Conservation (phyloP, 1,140 invertebrate genomes). For the Cecropterus lyciades region DNA sequence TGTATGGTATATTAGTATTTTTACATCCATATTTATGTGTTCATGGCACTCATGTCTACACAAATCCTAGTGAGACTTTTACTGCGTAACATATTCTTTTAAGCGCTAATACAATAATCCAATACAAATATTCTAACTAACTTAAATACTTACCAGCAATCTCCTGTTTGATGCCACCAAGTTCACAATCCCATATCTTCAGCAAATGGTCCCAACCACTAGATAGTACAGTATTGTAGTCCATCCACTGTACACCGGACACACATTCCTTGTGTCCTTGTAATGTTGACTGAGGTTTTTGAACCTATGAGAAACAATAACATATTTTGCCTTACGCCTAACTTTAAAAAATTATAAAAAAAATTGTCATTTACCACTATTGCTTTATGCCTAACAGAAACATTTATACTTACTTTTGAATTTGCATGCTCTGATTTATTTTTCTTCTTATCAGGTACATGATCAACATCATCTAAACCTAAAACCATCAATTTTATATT, state of each 20-base stretch:
- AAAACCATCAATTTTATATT: slow-evolving; percentile 28
- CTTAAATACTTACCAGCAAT: slow-evolving; percentile 85
- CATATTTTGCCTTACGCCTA: too few relatives aligned
- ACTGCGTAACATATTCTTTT: too few relatives aligned
- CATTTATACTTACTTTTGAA: slow-evolving; percentile 77
- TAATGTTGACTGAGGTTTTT: slow-evolving; percentile 94
- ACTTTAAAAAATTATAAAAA: too few relatives aligned
- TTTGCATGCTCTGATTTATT: slow-evolving; percentile 79
- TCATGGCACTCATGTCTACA: too few relatives aligned
- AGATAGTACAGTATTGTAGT: slow-evolving; percentile 90
- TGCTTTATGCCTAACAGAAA: too few relatives aligned
- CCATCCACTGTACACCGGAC: slow-evolving; percentile 93
- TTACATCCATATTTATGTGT: too few relatives aligned
- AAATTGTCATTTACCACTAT: too few relatives aligned
- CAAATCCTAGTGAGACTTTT: too few relatives aligned
- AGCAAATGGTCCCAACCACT: slow-evolving; percentile 98
- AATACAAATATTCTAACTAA: too few relatives aligned
- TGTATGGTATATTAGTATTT: too few relatives aligned
- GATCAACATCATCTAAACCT: slow-evolving; percentile 82
- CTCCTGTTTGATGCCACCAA: slow-evolving; percentile 92
- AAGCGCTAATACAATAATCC: too few relatives aligned
- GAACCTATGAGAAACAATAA: slow-evolving; percentile 11
- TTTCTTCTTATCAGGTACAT: slow-evolving; percentile 78
- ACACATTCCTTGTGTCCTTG: slow-evolving; percentile 97
- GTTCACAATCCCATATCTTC: slow-evolving; percentile 96